Evolutionary conservation across 2,888 invertebrate genomes (phyloP).

Genomic region (Hyppa rectilinea): DNA sequence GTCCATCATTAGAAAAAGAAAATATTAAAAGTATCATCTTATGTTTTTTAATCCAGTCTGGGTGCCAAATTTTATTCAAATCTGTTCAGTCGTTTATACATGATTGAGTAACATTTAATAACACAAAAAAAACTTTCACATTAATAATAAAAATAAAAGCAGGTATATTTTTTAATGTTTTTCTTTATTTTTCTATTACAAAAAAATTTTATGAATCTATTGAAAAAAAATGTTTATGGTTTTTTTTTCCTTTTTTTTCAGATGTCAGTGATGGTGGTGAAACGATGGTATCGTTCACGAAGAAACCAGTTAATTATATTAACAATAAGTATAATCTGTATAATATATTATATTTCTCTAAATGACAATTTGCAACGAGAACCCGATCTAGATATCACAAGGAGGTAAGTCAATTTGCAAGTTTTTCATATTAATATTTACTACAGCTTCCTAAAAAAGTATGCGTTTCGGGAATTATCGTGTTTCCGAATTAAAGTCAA

Average conservation of each 20-base stretch:
- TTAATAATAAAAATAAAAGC: too few species aligned
- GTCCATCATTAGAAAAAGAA: too few species aligned
- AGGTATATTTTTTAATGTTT: too few species aligned
- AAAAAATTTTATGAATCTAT: too few species aligned
- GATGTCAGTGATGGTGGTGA: constrained; percentile 73
- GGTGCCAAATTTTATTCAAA: too few species aligned
- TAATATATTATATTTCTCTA: constrained; percentile 55
- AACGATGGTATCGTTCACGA: constrained; percentile 80
- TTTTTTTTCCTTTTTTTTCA: constrained; percentile 64
- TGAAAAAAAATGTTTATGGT: too few species aligned
- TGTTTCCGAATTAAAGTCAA: not conserved
- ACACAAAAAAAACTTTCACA: too few species aligned
- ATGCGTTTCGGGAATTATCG: not conserved
- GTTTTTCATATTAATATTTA: not conserved
- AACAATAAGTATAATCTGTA: constrained; percentile 66
- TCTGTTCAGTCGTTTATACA: too few species aligned
- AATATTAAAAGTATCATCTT: too few species aligned
- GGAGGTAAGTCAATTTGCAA: constrained; percentile 29
- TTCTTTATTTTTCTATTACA: too few species aligned
- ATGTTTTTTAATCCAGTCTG: too few species aligned
- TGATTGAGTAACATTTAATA: too few species aligned
- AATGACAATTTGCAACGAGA: constrained; percentile 29
- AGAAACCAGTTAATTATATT: constrained; percentile 74
- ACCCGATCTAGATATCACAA: constrained; percentile 32
- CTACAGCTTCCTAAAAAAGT: not conserved